These are phyloP conservation scores for Amia ocellicauda DNA, from an alignment of 2,113 vertebrate genomes.

Conservation along the genomic window DNA sequence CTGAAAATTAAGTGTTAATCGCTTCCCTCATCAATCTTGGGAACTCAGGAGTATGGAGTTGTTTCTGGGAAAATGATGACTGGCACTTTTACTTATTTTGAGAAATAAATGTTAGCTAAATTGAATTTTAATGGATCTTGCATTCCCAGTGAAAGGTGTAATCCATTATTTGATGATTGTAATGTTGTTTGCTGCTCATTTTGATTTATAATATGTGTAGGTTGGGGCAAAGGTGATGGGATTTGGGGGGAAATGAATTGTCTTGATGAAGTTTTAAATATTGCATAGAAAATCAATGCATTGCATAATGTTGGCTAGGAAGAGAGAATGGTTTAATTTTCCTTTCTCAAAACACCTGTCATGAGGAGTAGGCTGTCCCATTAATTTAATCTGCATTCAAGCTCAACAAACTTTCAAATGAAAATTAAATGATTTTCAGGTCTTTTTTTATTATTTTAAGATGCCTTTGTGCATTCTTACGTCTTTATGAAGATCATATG, in stretches of 20 bases:
- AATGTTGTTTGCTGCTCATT: slow-evolving; percentile 61
- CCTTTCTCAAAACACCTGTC: slow-evolving; percentile 13
- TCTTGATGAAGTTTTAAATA: slow-evolving; percentile 53
- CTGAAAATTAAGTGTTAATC: slow-evolving; percentile 69
- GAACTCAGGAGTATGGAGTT: slow-evolving; percentile 55
- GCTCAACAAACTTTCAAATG: not conserved
- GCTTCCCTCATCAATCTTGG: slow-evolving; percentile 67
- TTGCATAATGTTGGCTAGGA: not conserved
- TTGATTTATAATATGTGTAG: slow-evolving; percentile 58
- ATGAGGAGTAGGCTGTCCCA: slow-evolving; percentile 10
- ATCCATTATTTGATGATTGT: slow-evolving; percentile 80
- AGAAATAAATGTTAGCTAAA: slow-evolving; percentile 80
- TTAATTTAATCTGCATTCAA: slow-evolving; percentile 2
- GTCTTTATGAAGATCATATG: not conserved
- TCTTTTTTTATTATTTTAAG: not conserved
- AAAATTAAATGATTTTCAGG: slow-evolving; percentile 6
- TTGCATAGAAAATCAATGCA: slow-evolving; percentile 20
- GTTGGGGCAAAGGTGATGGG: slow-evolving; percentile 46
- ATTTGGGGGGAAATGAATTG: slow-evolving; percentile 42
- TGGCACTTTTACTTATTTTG: slow-evolving; percentile 65
- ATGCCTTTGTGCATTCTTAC: not conserved
- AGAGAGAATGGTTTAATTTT: slow-evolving; percentile 18
- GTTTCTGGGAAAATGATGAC: slow-evolving; percentile 67
- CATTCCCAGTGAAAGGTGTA: slow-evolving; percentile 71
- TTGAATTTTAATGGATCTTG: slow-evolving; percentile 84